A percentile compares a stretch with the other conserved stretches of the same genome.
Evolutionary conservation across 2,888 invertebrate genomes (phyloP).

Genomic region (Thecocarcelia acutangulata): DNA sequence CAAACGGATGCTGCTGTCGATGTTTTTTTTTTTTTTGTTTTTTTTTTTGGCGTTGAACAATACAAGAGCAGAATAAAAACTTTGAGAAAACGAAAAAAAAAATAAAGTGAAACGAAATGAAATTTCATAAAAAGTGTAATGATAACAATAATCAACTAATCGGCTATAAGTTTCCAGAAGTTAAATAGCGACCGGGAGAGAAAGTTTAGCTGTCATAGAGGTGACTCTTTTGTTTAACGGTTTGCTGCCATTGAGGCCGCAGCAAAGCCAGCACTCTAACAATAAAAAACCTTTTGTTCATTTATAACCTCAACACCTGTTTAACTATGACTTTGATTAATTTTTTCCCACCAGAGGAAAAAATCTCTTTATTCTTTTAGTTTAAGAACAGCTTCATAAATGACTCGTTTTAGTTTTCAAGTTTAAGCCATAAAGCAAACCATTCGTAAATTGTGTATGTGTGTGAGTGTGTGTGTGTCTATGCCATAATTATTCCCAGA

Average conservation of each 20-base stretch:
- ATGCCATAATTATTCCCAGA: slow-evolving; percentile 10
- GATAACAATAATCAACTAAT: slow-evolving; percentile 47
- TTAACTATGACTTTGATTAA: slow-evolving; percentile 31
- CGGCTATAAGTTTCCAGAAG: slow-evolving; percentile 14
- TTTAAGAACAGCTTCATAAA: slow-evolving; percentile 47
- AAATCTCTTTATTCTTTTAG: slow-evolving; percentile 18
- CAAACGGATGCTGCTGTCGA: slow-evolving; percentile 54
- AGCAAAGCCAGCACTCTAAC: background rate
- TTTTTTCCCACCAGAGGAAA: background rate
- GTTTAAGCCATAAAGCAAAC: background rate
- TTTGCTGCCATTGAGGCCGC: background rate
- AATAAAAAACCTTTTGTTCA: background rate
- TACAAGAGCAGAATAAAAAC: slow-evolving; percentile 21
- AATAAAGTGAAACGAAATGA: slow-evolving; percentile 9
- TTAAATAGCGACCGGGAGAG: background rate
- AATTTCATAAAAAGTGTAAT: slow-evolving; percentile 2
- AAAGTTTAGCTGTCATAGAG: background rate
- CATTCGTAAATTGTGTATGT: background rate
- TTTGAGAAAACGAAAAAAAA: background rate
- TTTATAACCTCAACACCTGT: slow-evolving; percentile 46
- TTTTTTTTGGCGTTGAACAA: slow-evolving; percentile 28
- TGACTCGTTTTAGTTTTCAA: background rate
- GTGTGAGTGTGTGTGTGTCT: background rate
- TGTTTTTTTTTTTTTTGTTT: slow-evolving; percentile 5
- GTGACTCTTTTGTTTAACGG: background rate